A percentile compares a stretch with the other conserved stretches of the same genome.
These are phyloP conservation scores for Hydra vulgaris DNA, from an alignment of 30 jellyfish, hydroid and myxozoan species.

Conservation along the genomic window DNA sequence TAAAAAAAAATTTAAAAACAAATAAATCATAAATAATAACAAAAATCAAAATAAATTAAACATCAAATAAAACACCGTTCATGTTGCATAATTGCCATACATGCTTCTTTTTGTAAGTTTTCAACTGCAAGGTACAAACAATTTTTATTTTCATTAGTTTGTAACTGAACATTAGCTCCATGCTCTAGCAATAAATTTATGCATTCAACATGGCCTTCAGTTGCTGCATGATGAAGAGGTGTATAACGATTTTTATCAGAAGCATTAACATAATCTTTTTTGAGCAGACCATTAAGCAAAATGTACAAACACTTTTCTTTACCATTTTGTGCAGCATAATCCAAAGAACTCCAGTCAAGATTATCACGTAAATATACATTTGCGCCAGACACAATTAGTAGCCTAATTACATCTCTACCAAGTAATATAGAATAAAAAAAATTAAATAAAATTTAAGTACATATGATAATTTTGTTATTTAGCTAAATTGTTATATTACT, in stretches of 20 bases:
- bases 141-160: conserved; percentile 53
- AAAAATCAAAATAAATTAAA: too few relatives aligned
- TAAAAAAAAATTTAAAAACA: too few relatives aligned
- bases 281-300: conserved; percentile 73
- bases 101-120: conserved; percentile 40
- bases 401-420: conserved; percentile 37
- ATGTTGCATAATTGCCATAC: conserved; percentile 62
- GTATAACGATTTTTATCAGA: conserved; percentile 62
- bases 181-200: conserved; percentile 52
- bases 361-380: conserved; percentile 89
- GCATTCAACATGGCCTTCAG: conserved; percentile 81
- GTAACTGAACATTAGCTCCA: conserved; percentile 59
- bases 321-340: conserved; percentile 87
- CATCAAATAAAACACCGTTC: conserved; percentile 63
- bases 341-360: conserved; percentile 87
- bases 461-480: too few relatives aligned
- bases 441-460: too few relatives aligned
- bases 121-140: conserved; percentile 72
- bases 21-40: neutral
- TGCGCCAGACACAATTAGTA: conserved; percentile 67
- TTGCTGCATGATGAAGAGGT: conserved; percentile 90
- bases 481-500: too few relatives aligned
- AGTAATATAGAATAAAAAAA: too few relatives aligned
- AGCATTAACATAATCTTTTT: conserved; percentile 94
- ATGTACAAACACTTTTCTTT: conserved; percentile 47